Evolutionary conservation across 1,140 invertebrate genomes (phyloP).

Genomic region (Pogonomyrmex californicus): DNA sequence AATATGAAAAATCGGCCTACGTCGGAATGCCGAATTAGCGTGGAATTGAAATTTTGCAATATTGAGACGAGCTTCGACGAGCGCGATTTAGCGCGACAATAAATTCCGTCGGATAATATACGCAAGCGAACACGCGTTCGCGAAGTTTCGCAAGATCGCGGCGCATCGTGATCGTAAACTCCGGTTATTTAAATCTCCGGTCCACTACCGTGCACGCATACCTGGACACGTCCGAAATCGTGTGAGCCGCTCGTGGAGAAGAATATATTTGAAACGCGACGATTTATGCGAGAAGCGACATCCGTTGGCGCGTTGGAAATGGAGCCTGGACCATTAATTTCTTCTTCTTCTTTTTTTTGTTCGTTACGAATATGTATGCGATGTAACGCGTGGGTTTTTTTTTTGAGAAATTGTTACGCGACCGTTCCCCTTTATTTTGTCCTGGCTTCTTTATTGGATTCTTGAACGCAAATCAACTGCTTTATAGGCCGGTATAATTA

Average conservation of each 20-base stretch:
- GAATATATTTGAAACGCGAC: conserved; percentile 44
- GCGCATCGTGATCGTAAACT: conserved; percentile 51
- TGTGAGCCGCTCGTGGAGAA: neutral
- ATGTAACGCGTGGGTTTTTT: conserved; percentile 15
- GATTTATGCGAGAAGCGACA: conserved; percentile 52
- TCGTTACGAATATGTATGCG: conserved; percentile 43
- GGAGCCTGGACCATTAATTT: conserved; percentile 45
- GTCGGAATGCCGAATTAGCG: conserved; percentile 21
- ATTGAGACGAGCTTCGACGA: neutral
- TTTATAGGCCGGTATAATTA: neutral
- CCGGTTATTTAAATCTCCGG: conserved; percentile 50
- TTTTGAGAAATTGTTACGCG: neutral
- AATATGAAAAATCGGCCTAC: conserved; percentile 48
- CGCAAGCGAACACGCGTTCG: neutral
- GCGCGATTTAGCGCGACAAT: conserved; percentile 48
- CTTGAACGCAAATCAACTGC: conserved; percentile 4
- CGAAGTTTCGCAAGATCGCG: conserved; percentile 28
- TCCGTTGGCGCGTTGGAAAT: conserved; percentile 26
- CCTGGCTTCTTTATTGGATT: neutral
- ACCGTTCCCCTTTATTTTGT: neutral
- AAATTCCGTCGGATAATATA: conserved; percentile 48
- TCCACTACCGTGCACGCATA: conserved; percentile 56
- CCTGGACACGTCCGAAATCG: conserved; percentile 46
- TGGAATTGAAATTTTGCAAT: conserved; percentile 44
- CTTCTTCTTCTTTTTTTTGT: neutral